A percentile compares a stretch with the other conserved stretches of the same genome.
phyloP scores from a whole-genome alignment of 2,113 vertebrate species.

The Cryptomyrus ogoouensis region DNA sequence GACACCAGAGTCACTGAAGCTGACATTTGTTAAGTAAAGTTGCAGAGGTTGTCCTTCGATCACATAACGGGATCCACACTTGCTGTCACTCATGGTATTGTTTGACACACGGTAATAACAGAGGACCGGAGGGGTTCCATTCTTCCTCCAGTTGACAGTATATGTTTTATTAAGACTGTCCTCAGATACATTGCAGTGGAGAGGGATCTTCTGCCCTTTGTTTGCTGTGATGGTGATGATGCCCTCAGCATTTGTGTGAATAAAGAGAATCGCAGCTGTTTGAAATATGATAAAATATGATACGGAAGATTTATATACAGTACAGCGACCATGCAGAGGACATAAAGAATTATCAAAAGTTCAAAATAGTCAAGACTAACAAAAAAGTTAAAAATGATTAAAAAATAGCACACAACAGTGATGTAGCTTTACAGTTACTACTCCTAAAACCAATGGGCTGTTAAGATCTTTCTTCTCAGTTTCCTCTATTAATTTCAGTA shows the following conservation, averaged over 20 bases:
- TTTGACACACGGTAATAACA: neutral
- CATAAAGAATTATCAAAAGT: neutral
- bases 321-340: neutral
- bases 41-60: neutral
- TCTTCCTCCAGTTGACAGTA: constrained; percentile 22
- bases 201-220: constrained; percentile 2
- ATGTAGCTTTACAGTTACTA: neutral
- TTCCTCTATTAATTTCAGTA: neutral
- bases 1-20: constrained; percentile 24
- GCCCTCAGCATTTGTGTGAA: neutral
- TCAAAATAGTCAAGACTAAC: neutral
- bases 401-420: neutral
- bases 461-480: neutral
- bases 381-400: neutral
- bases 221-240: neutral
- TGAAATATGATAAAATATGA: neutral
- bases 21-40: constrained; percentile 16
- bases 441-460: neutral
- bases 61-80: neutral
- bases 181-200: neutral
- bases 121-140: neutral
- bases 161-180: neutral
- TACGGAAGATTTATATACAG: neutral
- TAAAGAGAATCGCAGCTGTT: neutral
- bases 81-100: accelerated